Evolutionary conservation across 2,888 invertebrate species (phyloP), one percentile per base, ranked within the genome.

Genomic region (Diplazon laetatorius): DNA sequence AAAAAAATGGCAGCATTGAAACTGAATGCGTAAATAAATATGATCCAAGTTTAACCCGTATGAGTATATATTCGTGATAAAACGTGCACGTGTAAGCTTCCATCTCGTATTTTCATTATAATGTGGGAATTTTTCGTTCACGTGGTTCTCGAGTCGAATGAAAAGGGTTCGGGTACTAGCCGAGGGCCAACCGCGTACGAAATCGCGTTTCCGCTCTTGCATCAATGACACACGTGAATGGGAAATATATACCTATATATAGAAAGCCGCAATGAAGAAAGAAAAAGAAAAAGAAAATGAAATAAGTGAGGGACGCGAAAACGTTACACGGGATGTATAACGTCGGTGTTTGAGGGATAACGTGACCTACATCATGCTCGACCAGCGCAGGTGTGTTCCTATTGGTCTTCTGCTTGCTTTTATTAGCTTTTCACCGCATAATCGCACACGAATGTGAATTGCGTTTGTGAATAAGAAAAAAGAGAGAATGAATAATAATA

Each of bases 141-240:
- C 42, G 37, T 35, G 20, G 44, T 73, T 72, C 37, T 50, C 14
- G 44, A 60, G 55, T 44, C 16, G 25, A 16, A 35, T 25, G 22
- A 68, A 20, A 48, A 22, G 25, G 50, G 48, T 30, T 30, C 18
- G 16, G 39, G 42, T n/a, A n/a, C 46, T 44, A 18, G n/a, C n/a
- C 25, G 37, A 22, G 60, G 44, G 18, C 30, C 50, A 48, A 25
- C n/a, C n/a, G n/a, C 35, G 52, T 77, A n/a, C 69, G 68, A 65
- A 78, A 78, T 70, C 78, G 78, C 65, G 78, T 5, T 78, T 78
- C 78, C 78, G 78, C 42, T 62, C 60, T 60, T 66, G 65, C 74
- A 66, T 71, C 55, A 78, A 66, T 74, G 74, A 52, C 39, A 74
- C 59, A 62, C 37, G 9, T 6, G 48, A 39, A n/a, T 30, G 37